Evolutionary conservation across 2,113 vertebrate species (phyloP), one percentile per base, ranked within the genome.

Genomic region (Pontoporia blainvillei): DNA sequence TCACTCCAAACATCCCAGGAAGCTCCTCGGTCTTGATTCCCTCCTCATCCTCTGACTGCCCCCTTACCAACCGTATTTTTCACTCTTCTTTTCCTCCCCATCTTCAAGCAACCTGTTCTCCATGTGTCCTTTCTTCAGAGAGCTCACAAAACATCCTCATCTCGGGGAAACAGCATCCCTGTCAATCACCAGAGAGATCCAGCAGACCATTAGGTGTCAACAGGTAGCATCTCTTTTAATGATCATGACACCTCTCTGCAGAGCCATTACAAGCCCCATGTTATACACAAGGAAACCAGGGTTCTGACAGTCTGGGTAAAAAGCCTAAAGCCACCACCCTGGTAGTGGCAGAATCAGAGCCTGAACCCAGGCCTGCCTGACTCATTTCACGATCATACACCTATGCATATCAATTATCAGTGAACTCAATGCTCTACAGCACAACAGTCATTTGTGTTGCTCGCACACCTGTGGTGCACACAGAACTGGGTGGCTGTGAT

Each of bases 371-470:
- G 4, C 9, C 5, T 73, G 17, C n/a, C 46, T 76, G 34, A 17
- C n/a, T 23, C 39, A 41, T 31, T 13, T 61, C n/a, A 18, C 25
- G 5, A 67, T 57, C 52, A 34, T 49, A 6, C 8, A 10, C 36
- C 71, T 29, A 4, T 36, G 61, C 69, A 2, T 18, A n/a, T 10
- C 44, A 46, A n/a, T 23, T 5, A 57, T 57, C 23, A 14, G 34
- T 36, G 49, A 62, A 44, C 25, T 41, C 62, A 8, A 44, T 3
- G 57, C 15, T n/a, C 25, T 41, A 1, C 4, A 23, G 72, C 15
- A 17, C 23, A 9, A 15, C 0, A 54, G 29, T 7, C 1, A 6
- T 34, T 49, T 29, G 6, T 36, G 14, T 46, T 39, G 34, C 23
- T 15, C 12, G n/a, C 25, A 46, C 13, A 46, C 34, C 23, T 25